These are phyloP conservation scores for Athene cunicularia DNA, from an alignment of 2,113 vertebrate genomes.

Conservation along the genomic window DNA sequence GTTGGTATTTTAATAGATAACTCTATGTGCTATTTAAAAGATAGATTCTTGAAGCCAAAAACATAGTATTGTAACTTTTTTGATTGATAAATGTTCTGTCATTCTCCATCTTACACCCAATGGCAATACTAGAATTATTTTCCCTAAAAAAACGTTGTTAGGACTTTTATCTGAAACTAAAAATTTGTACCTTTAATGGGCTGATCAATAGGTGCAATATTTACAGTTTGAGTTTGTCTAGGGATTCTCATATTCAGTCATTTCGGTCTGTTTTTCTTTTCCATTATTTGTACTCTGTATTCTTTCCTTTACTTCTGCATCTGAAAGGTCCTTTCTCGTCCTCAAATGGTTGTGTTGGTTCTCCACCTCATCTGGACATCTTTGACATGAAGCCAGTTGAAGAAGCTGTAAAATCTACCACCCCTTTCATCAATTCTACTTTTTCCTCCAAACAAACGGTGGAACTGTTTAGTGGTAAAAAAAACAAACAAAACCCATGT, in stretches of 20 bases:
- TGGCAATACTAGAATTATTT: neutral
- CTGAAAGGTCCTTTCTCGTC: conserved; percentile 74
- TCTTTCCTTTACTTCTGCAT: conserved; percentile 58
- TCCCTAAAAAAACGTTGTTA: neutral
- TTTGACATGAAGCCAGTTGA: conserved; percentile 80
- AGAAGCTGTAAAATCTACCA: conserved; percentile 75
- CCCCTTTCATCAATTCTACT: conserved; percentile 66
- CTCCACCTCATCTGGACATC: conserved; percentile 76
- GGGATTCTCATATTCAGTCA: neutral
- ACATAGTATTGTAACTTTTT: neutral
- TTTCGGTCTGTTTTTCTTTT: conserved; percentile 23
- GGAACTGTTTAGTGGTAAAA: conserved; percentile 76
- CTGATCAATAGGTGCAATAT: neutral
- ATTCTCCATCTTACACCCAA: neutral
- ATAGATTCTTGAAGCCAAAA: neutral
- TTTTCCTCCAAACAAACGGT: conserved; percentile 74
- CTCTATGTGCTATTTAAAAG: neutral
- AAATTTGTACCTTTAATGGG: neutral
- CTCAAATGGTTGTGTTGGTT: conserved; percentile 76
- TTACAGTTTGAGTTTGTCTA: neutral
- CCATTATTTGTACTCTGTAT: conserved; percentile 50
- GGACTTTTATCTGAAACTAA: neutral
- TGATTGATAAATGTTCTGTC: neutral
- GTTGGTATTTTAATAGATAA: neutral
- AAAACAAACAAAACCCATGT: neutral